Conservation (phyloP, 2,797 vertebrate genomes). For the Chelon labrosus region DNA sequence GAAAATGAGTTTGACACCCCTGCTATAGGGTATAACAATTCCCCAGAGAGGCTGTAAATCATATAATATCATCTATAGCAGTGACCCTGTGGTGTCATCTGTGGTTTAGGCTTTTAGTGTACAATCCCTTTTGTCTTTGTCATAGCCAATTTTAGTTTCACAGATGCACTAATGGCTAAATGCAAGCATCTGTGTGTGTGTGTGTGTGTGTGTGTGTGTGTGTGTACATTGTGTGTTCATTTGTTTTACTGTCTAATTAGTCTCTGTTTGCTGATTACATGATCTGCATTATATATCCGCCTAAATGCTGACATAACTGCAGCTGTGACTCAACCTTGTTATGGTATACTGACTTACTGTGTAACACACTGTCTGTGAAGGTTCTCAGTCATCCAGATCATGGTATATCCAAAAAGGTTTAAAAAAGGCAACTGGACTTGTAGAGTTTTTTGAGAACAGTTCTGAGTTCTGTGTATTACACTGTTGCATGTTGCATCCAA, state of each 20-base stretch:
- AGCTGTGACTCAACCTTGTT: constrained; percentile 14
- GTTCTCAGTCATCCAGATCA: no score
- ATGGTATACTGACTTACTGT: background rate
- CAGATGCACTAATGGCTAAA: no score
- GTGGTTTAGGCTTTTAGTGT: background rate
- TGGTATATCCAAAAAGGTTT: no score
- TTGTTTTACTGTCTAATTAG: constrained; percentile 70
- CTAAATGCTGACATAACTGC: constrained; percentile 22
- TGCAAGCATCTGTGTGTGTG: background rate
- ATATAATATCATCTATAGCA: constrained; percentile 8
- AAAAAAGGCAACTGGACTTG: no score
- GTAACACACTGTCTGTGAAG: background rate
- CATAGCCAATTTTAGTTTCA: no score
- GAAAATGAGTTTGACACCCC: no score
- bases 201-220: constrained; percentile 13
- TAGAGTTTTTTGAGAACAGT: no score
- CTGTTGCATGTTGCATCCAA: background rate
- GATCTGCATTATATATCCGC: constrained; percentile 44
- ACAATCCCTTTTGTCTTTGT: background rate
- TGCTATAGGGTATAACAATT: background rate
- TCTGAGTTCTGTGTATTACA: background rate
- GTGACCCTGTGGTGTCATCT: background rate
- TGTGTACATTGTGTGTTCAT: constrained; percentile 33
- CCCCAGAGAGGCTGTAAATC: constrained; percentile 22
- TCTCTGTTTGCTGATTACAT: constrained; percentile 63